Percentiles rank a stretch among this genome's conserved stretches.
These are phyloP conservation scores for Danio jaintianensis DNA, from an alignment of 2,797 vertebrate genomes.

Conservation along the genomic window DNA sequence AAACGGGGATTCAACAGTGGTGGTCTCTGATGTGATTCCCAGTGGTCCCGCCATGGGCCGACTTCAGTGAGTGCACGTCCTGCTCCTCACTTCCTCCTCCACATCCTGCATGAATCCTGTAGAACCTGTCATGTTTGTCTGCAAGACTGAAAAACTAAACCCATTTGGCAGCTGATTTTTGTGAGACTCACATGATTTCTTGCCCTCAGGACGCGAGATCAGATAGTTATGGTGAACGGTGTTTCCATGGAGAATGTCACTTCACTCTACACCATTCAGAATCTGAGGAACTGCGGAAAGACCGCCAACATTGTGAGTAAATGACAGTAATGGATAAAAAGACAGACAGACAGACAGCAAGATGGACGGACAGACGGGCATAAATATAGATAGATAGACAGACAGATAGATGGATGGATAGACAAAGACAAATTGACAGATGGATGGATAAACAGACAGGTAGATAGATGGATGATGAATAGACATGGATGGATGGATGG, in stretches of 20 bases:
- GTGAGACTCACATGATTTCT: constrained; percentile 2
- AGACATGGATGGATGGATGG: no score
- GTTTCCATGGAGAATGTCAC: constrained; percentile 88
- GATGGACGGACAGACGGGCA: no score
- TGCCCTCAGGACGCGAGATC: constrained; percentile 86
- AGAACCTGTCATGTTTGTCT: constrained; percentile 57
- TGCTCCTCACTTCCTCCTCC: constrained; percentile 9
- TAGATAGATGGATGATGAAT: no score
- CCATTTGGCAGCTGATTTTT: constrained; percentile 23
- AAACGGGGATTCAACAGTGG: constrained; percentile 79
- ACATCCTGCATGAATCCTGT: constrained; percentile 50
- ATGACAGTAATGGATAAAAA: background rate
- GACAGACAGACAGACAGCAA: no score
- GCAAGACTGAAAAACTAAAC: constrained; percentile 7
- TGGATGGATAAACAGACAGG: no score
- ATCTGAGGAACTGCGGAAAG: constrained; percentile 87
- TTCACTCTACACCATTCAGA: constrained; percentile 89
- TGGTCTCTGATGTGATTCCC: constrained; percentile 89
- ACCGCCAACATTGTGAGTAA: constrained; percentile 87
- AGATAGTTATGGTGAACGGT: constrained; percentile 95
- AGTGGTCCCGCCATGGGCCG: constrained; percentile 88
- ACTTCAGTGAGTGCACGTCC: constrained; percentile 85
- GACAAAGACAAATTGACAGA: no score
- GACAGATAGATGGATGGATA: no score
- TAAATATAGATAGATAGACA: no score